Evolutionary conservation across 2,888 invertebrate species (phyloP).

Genomic region (Copidosoma aretas): DNA sequence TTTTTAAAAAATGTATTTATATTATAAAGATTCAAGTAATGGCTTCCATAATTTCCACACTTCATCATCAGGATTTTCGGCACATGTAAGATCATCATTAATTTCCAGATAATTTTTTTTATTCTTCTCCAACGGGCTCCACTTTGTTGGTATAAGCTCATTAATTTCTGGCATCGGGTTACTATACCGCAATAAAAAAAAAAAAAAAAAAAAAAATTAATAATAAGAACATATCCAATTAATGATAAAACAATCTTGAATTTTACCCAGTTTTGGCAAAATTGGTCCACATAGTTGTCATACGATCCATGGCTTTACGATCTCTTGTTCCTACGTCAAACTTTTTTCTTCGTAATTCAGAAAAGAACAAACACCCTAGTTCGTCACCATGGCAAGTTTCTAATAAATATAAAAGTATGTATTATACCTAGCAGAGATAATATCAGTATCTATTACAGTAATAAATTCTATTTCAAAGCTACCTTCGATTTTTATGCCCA

Average conservation of each 20-base stretch:
- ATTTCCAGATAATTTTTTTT: slow-evolving; percentile 48
- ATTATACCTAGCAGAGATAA: not conserved
- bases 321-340: slow-evolving; percentile 46
- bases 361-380: slow-evolving; percentile 67
- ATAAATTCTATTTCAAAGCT: not conserved
- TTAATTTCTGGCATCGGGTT: slow-evolving; percentile 49
- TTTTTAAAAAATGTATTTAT: too few species aligned
- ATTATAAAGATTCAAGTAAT: slow-evolving; percentile 14
- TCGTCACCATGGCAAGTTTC: slow-evolving; percentile 72
- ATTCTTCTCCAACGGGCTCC: slow-evolving; percentile 44
- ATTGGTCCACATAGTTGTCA: slow-evolving; percentile 53
- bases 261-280: slow-evolving; percentile 55
- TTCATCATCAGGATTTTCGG: slow-evolving; percentile 35
- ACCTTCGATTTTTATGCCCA: slow-evolving; percentile 34
- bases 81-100: slow-evolving; percentile 37
- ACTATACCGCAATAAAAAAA: slow-evolving; percentile 37
- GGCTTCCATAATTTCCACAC: slow-evolving; percentile 45
- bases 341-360: slow-evolving; percentile 35
- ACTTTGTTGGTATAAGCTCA: slow-evolving; percentile 42
- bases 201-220: not conserved
- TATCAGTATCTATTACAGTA: not conserved
- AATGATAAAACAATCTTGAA: not conserved
- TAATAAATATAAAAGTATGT: slow-evolving; percentile 31
- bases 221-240: not conserved
- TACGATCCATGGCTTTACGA: slow-evolving; percentile 45